A percentile compares a stretch with the other conserved stretches of the same genome.
phyloP scores from a whole-genome alignment of 2,113 vertebrate genomes.

The Mastomys coucha region DNA sequence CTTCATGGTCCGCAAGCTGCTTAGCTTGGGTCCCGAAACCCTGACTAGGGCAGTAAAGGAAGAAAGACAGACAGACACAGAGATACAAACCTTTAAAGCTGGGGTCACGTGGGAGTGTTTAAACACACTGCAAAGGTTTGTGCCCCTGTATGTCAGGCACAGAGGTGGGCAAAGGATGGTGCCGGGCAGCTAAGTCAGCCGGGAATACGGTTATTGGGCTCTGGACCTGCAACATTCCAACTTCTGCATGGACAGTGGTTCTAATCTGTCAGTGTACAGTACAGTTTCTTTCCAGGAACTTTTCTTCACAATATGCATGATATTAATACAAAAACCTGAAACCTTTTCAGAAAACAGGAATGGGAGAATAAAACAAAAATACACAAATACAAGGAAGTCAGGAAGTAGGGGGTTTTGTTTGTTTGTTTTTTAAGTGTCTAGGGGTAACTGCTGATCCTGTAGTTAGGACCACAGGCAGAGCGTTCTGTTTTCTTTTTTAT shows the following conservation, averaged over 20 bases:
- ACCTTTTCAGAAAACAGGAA: conserved; percentile 29
- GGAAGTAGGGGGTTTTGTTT: neutral
- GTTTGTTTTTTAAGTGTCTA: neutral
- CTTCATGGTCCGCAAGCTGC: neutral
- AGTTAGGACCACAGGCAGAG: neutral
- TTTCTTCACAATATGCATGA: neutral
- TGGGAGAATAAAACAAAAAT: neutral
- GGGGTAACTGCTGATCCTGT: neutral
- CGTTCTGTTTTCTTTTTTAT: conserved; percentile 44
- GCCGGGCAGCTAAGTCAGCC: neutral
- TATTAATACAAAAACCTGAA: neutral
- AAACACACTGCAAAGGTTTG: neutral
- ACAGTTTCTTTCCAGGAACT: neutral
- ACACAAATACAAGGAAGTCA: neutral
- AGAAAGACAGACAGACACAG: neutral
- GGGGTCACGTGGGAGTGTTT: neutral
- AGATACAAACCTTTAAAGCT: neutral
- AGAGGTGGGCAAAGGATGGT: neutral
- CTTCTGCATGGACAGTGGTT: neutral
- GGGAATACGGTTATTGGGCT: too few species aligned
- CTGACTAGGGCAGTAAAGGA: neutral
- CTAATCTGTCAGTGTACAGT: neutral
- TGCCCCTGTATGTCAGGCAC: neutral
- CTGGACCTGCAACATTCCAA: neutral
- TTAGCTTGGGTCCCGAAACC: neutral